Evolutionary conservation across 2,113 vertebrate genomes (phyloP).

Genomic region (Entelurus aequoreus): DNA sequence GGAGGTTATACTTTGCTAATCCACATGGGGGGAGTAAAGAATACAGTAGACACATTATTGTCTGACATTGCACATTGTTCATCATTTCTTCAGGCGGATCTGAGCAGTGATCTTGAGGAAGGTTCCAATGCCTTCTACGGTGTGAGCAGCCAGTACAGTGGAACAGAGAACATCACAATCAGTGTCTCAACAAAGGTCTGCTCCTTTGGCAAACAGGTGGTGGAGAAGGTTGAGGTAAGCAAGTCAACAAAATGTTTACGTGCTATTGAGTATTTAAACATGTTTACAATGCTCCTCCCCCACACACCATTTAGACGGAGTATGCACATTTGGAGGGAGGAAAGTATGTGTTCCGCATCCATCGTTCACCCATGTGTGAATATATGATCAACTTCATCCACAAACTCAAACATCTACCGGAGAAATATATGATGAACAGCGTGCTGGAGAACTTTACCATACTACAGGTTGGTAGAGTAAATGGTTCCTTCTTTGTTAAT

Average conservation of each 20-base stretch:
- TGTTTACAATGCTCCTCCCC: neutral
- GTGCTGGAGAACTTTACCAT: conserved; percentile 98
- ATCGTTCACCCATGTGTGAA: conserved; percentile 93
- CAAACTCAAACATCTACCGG: conserved; percentile 92
- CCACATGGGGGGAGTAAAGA: conserved; percentile 11
- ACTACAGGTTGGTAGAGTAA: conserved; percentile 83
- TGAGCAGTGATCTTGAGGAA: conserved; percentile 84
- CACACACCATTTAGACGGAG: conserved; percentile 75
- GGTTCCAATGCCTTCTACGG: conserved; percentile 86
- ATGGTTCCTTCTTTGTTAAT: neutral
- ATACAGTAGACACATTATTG: too few species aligned
- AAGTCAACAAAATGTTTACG: fast-evolving
- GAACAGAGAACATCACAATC: conserved; percentile 89
- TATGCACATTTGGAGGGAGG: conserved; percentile 86
- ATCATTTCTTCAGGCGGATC: conserved; percentile 77
- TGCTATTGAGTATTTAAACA: neutral
- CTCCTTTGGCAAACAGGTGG: conserved; percentile 94
- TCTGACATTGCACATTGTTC: neutral
- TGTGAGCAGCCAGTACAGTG: conserved; percentile 93
- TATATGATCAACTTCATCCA: conserved; percentile 99
- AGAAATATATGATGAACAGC: conserved; percentile 98
- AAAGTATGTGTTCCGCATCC: conserved; percentile 87
- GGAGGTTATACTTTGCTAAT: neutral
- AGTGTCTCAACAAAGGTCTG: conserved; percentile 94
- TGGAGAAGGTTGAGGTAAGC: conserved; percentile 94